Base-by-base conservation (phyloP, 1,140 invertebrate genomes). In the Stegodyphus mimosarum region DNA sequence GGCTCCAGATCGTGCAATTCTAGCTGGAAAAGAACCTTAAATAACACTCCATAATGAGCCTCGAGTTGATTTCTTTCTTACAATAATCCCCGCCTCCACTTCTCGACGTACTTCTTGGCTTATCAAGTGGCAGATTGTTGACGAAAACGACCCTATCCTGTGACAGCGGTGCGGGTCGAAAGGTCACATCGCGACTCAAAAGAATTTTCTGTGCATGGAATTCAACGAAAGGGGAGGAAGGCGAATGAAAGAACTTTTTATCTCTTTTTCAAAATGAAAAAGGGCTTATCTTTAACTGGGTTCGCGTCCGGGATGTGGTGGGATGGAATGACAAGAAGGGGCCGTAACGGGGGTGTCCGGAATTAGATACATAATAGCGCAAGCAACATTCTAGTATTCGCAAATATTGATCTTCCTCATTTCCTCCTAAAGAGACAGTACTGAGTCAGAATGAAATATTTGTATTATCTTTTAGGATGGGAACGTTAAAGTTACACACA, bases 111-210 rank as follows among this genome's bases (percentile, higher is more conserved):
- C 55, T 60, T 60, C 55, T 66, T 13, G 6, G 50, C 66, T 70
- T 79, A 79, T 79, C 76, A 48, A 70, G 51, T 79, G 63, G 66
- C 76, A 70, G 64, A 51, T 51, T 70, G 64, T 67, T 69, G 50
- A 53, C 64, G 50, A 69, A 70, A 18, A 50, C 76, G 64, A 18
- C 50, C 64, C 64, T 79, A 79, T 79, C 76, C 49, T 51, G 51
- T 79, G 76, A 69, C 76, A 75, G 60, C 15, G 55, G 55, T 9
- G 15, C n/a, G 64, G 66, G 76, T 69, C 76, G 66, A 53, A 53
- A 79, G 76, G 55, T 60, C 55, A 60, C 55, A 66, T 77, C 74
- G 66, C 60, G 7, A n/a, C 49, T 17, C 52, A 33, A 67, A 67
- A 17, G 17, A 17, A 13, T 67, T 17, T 33, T 67, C 15, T n/a